Percentiles rank a stretch among this genome's conserved stretches.
Conservation (phyloP, 2,888 invertebrate genomes). For the Sipha maydis region DNA sequence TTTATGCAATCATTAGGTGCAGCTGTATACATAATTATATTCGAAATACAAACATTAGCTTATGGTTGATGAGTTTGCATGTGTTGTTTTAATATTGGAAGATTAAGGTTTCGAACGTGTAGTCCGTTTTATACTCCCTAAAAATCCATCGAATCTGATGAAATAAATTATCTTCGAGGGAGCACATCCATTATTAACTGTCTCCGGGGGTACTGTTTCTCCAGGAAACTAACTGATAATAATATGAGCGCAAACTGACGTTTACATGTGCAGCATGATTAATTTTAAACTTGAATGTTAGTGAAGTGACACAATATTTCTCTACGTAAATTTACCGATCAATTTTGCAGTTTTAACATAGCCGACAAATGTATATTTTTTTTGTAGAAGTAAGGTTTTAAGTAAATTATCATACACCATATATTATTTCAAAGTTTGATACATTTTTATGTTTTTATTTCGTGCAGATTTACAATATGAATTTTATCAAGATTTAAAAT, state of each 20-base stretch:
- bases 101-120: not conserved
- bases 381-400: no score
- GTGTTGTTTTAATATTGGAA: not conserved
- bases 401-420: no score
- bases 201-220: not conserved
- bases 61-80: not conserved
- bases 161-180: conserved; percentile 32
- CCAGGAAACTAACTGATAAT: conserved; percentile 37
- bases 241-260: conserved; percentile 45
- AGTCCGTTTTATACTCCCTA: not conserved
- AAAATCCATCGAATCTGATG: conserved; percentile 45
- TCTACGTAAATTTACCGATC: not conserved
- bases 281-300: conserved; percentile 22
- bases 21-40: not conserved
- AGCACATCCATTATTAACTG: conserved; percentile 37
- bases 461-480: no score
- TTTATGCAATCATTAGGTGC: conserved; percentile 2
- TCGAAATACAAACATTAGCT: not conserved
- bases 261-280: conserved; percentile 48
- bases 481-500: no score
- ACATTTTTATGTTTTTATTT: no score
- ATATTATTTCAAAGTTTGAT: no score
- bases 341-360: not conserved
- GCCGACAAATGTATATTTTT: no score
- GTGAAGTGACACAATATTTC: not conserved